Evolutionary conservation across 1,140 invertebrate genomes (phyloP).

Genomic region (Drosophila ananassae): DNA sequence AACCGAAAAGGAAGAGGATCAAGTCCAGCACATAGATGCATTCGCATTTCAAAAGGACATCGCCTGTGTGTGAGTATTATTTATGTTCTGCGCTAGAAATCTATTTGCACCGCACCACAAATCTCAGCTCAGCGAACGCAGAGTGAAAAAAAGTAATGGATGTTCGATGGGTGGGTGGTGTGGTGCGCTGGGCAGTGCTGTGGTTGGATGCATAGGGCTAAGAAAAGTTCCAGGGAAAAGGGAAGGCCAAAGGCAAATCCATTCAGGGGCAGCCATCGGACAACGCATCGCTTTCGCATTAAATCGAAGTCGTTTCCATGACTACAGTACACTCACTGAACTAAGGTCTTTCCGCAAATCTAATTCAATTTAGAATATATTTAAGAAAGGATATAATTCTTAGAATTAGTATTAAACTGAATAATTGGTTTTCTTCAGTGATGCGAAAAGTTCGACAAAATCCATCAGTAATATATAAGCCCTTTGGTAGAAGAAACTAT

Average conservation of each 20-base stretch:
- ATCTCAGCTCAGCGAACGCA: slow-evolving; percentile 77
- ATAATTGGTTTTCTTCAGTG: no score
- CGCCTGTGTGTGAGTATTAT: slow-evolving; percentile 71
- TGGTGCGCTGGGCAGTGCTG: slow-evolving; percentile 7
- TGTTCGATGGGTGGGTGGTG: slow-evolving; percentile 12
- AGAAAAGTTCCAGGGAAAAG: slow-evolving; percentile 15
- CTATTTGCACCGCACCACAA: slow-evolving; percentile 83
- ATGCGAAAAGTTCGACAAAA: no score
- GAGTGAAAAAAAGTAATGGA: slow-evolving; percentile 50
- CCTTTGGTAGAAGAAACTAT: no score
- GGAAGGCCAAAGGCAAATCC: slow-evolving; percentile 45
- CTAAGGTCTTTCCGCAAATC: not conserved
- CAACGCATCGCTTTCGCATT: slow-evolving; percentile 78
- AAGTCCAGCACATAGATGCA: slow-evolving; percentile 51
- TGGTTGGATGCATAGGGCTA: slow-evolving; percentile 1
- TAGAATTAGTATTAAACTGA: no score
- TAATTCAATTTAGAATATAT: not conserved
- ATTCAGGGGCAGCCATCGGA: slow-evolving; percentile 60
- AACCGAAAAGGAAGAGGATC: slow-evolving; percentile 55
- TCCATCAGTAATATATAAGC: no score
- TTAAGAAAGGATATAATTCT: not conserved
- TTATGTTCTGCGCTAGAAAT: slow-evolving; percentile 82
- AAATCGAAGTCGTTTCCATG: slow-evolving; percentile 74
- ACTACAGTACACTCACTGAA: slow-evolving; percentile 7
- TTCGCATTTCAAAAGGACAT: slow-evolving; percentile 40